Conservation (phyloP, 1,140 invertebrate species). For the Calycopis cecrops region DNA sequence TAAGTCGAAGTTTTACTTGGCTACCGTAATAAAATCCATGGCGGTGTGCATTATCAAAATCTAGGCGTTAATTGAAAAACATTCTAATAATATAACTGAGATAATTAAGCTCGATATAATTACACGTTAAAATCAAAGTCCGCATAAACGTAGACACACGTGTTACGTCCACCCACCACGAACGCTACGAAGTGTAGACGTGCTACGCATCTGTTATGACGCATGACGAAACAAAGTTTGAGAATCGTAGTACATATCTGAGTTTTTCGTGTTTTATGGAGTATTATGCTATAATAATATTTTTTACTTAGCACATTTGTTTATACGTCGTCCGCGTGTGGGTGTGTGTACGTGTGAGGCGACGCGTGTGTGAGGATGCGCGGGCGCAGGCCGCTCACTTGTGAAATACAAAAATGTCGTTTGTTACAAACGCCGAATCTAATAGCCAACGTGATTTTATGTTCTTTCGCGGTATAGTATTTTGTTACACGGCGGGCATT, state of each 20-base stretch:
- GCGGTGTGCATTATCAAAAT: too few relatives aligned
- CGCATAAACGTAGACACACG: not conserved
- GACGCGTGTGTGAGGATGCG: constrained; percentile 24
- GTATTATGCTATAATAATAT: constrained; percentile 72
- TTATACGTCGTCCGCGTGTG: constrained; percentile 39
- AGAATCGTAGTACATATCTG: constrained; percentile 38
- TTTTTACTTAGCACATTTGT: constrained; percentile 73
- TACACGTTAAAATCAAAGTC: too few relatives aligned
- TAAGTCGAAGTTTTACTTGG: too few relatives aligned
- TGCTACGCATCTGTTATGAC: constrained; percentile 29
- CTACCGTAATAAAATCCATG: too few relatives aligned
- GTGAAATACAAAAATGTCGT: constrained; percentile 57
- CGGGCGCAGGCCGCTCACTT: constrained; percentile 34
- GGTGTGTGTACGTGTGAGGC: constrained; percentile 26
- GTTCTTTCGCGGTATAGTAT: constrained; percentile 60
- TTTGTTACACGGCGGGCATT: constrained; percentile 44
- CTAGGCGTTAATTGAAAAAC: too few relatives aligned
- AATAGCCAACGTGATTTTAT: constrained; percentile 59
- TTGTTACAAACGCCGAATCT: constrained; percentile 47
- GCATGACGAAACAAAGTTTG: constrained; percentile 40
- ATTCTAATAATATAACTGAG: too few relatives aligned
- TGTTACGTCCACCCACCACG: not conserved
- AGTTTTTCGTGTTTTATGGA: constrained; percentile 63
- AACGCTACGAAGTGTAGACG: constrained; percentile 35
- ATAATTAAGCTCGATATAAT: too few relatives aligned